phyloP scores from a whole-genome alignment of 2,797 vertebrate species.

The Pampus argenteus region DNA sequence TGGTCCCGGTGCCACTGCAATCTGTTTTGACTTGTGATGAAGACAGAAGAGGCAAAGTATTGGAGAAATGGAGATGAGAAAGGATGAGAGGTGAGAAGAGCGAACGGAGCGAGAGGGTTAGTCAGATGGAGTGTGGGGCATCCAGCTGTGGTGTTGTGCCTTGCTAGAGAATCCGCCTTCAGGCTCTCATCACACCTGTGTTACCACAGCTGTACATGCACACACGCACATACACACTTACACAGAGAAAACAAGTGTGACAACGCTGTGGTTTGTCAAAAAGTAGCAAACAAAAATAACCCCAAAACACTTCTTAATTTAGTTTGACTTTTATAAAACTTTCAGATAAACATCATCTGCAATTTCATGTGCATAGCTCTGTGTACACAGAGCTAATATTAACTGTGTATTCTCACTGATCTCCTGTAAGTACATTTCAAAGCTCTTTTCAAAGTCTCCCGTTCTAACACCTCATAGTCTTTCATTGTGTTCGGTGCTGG shows the following conservation, averaged over 20 bases:
- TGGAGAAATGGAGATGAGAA: slow-evolving; percentile 65
- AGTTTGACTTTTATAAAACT: slow-evolving; percentile 10
- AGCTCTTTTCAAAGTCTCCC: slow-evolving; percentile 10
- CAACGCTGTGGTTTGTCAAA: slow-evolving; percentile 11
- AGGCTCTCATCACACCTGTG: slow-evolving; percentile 79
- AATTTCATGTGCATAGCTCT: slow-evolving; percentile 23
- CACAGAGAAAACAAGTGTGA: slow-evolving; percentile 26
- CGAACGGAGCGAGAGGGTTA: slow-evolving; percentile 55
- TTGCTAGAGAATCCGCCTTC: slow-evolving; percentile 66
- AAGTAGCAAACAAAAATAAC: slow-evolving; percentile 33
- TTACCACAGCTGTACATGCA: slow-evolving; percentile 66
- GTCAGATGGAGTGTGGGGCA: slow-evolving; percentile 74
- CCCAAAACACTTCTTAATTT: slow-evolving; percentile 29
- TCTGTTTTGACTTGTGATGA: slow-evolving; percentile 70
- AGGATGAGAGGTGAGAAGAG: slow-evolving; percentile 72
- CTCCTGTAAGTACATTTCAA: slow-evolving; percentile 4
- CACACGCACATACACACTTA: background rate
- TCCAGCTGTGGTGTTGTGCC: slow-evolving; percentile 78
- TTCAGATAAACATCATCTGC: slow-evolving; percentile 25
- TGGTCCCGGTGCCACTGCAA: slow-evolving; percentile 54
- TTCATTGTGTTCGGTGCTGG: background rate
- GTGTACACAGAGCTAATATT: slow-evolving; percentile 11
- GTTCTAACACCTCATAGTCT: background rate
- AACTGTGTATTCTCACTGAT: slow-evolving; percentile 7
- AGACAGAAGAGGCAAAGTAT: slow-evolving; percentile 61